Percentiles rank a stretch among this genome's conserved stretches.
Conservation (phyloP, 2,888 invertebrate genomes). For the Malachius bipustulatus region DNA sequence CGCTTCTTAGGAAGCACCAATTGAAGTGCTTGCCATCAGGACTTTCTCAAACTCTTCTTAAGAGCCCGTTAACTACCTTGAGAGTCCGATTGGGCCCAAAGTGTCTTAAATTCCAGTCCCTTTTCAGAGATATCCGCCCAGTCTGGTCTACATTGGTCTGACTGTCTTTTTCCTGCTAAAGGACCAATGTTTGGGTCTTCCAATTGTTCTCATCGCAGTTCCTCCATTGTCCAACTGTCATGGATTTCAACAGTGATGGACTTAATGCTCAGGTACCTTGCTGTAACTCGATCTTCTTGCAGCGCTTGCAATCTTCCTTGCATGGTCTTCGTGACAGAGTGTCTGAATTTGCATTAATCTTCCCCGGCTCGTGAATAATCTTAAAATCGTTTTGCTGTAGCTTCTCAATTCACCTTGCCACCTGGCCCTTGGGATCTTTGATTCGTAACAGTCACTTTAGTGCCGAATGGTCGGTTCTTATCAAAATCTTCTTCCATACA, state of each 20-base stretch:
- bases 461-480: conserved; percentile 27
- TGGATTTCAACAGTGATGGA: background rate
- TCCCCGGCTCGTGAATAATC: conserved; percentile 20
- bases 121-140: conserved; percentile 5
- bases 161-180: background rate
- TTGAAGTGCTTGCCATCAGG: too few relatives aligned
- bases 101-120: too few relatives aligned
- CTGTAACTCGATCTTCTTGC: conserved; percentile 8
- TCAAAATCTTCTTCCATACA: conserved; percentile 23
- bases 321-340: conserved; percentile 15
- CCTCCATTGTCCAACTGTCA: background rate
- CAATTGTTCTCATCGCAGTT: too few relatives aligned
- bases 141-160: too few relatives aligned
- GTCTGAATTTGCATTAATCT: conserved; percentile 13
- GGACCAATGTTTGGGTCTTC: background rate
- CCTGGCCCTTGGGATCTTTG: conserved; percentile 26
- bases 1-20: too few relatives aligned
- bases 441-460: conserved; percentile 27
- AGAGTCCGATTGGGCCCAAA: too few relatives aligned
- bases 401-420: conserved; percentile 27
- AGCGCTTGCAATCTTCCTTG: too few relatives aligned
- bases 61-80: too few relatives aligned
- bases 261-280: background rate
- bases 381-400: conserved; percentile 24
- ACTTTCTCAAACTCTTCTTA: too few relatives aligned